Evolutionary conservation across 2,888 invertebrate genomes (phyloP).

Genomic region (Pyrochroa serraticornis): DNA sequence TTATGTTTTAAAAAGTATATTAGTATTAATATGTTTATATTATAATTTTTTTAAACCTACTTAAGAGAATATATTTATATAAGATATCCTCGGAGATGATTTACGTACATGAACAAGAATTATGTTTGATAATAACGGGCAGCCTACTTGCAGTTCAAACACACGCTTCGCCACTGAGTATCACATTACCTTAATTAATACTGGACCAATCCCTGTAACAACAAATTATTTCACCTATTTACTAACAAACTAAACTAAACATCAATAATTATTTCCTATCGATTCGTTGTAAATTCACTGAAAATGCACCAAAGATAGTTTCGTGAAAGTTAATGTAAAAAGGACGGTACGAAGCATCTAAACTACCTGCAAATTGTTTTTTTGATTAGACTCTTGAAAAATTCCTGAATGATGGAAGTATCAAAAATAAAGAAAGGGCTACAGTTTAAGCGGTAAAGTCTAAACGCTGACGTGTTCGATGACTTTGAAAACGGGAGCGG

Average conservation of each 20-base stretch:
- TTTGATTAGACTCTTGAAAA: constrained; percentile 6
- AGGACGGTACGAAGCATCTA: constrained; percentile 23
- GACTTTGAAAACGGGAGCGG: constrained; percentile 59
- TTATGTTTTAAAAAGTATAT: no score
- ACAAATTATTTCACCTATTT: neutral
- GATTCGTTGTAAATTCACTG: no score
- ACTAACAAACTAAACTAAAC: neutral
- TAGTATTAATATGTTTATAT: no score
- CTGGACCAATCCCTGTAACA: constrained; percentile 28
- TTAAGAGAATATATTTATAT: no score
- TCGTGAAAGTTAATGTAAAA: constrained; percentile 2
- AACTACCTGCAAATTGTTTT: constrained; percentile 5
- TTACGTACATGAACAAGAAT: no score
- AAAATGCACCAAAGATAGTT: no score
- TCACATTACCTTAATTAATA: constrained; percentile 19
- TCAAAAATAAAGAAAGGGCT: constrained; percentile 1
- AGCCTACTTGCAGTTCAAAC: no score
- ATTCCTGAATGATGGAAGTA: constrained; percentile 6
- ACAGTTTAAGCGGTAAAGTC: neutral
- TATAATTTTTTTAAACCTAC: no score
- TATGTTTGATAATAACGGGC: no score
- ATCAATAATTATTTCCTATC: neutral
- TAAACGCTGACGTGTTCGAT: constrained; percentile 36
- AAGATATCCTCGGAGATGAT: no score
- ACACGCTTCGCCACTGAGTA: no score